Evolutionary conservation across 2,888 invertebrate genomes (phyloP).

Genomic region (Timema podura): DNA sequence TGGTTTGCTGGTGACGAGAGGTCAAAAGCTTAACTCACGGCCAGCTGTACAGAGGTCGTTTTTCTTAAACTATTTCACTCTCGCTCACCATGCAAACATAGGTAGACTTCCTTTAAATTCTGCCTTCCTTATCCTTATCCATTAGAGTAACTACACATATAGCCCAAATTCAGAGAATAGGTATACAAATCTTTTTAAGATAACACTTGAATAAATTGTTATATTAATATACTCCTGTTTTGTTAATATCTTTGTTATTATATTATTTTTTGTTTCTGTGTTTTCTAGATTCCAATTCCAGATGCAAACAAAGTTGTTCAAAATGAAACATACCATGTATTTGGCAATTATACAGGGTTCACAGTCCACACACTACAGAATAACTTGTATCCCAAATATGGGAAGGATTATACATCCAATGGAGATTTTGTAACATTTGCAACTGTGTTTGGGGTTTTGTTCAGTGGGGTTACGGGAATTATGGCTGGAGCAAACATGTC

Average conservation of each 20-base stretch:
- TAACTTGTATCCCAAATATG: slow-evolving; percentile 75
- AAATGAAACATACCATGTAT: slow-evolving; percentile 49
- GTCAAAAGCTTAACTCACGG: no score
- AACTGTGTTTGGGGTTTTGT: slow-evolving; percentile 94
- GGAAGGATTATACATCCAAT: slow-evolving; percentile 68
- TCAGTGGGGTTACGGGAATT: slow-evolving; percentile 97
- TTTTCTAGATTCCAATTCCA: slow-evolving; percentile 67
- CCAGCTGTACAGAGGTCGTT: no score
- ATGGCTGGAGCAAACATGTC: slow-evolving; percentile 99
- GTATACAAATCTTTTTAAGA: no score
- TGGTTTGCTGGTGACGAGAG: no score
- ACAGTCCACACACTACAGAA: slow-evolving; percentile 63
- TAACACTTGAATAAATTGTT: no score
- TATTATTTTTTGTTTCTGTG: slow-evolving; percentile 23
- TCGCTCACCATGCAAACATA: no score
- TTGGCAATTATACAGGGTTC: slow-evolving; percentile 78
- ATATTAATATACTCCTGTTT: no score
- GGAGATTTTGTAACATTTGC: slow-evolving; percentile 77
- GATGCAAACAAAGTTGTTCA: slow-evolving; percentile 63
- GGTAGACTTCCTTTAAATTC: no score
- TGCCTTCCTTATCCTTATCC: no score
- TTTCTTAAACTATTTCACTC: no score
- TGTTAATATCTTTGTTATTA: background rate
- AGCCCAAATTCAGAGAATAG: no score
- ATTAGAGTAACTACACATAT: no score